Percentiles rank a stretch among this genome's conserved stretches.
Evolutionary conservation across 2,888 invertebrate species (phyloP).

Genomic region (Thereva unica): DNA sequence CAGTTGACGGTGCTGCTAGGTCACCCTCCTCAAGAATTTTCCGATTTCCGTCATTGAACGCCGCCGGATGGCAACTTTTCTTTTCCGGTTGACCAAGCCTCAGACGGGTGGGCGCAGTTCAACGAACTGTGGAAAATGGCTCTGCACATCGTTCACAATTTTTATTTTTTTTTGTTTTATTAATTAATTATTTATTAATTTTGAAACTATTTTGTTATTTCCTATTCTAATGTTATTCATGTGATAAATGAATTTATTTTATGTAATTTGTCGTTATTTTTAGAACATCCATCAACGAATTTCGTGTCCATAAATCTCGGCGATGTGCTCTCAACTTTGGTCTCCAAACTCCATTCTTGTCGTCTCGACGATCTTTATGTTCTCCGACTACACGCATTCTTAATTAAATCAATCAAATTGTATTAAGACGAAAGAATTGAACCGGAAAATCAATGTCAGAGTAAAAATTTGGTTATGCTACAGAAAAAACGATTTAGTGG

Average conservation of each 20-base stretch:
- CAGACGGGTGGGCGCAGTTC: conserved; percentile 26
- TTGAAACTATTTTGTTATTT: conserved; percentile 3
- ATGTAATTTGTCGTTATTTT: too few species aligned
- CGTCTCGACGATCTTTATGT: too few species aligned
- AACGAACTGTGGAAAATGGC: conserved; percentile 31
- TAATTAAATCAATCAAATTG: too few species aligned
- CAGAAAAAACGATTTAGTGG: too few species aligned
- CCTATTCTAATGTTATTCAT: conserved; percentile 4
- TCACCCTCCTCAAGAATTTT: conserved; percentile 11
- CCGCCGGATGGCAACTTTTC: not conserved
- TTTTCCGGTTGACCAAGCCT: conserved; percentile 18
- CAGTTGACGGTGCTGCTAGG: not conserved
- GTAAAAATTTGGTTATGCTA: too few species aligned
- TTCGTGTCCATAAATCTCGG: too few species aligned
- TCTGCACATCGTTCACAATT: not conserved
- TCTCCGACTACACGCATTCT: too few species aligned
- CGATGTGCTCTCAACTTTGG: too few species aligned
- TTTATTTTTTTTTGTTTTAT: conserved; percentile 10
- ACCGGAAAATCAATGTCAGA: too few species aligned
- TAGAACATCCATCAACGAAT: too few species aligned
- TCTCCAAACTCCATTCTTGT: too few species aligned
- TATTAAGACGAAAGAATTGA: too few species aligned
- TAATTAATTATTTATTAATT: conserved; percentile 5
- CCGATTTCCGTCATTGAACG: conserved; percentile 23
- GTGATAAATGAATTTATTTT: conserved; percentile 17